Base-by-base conservation (phyloP, 37 sponge, comb jelly and placozoan genomes). In the Axinella damicornis region DNA sequence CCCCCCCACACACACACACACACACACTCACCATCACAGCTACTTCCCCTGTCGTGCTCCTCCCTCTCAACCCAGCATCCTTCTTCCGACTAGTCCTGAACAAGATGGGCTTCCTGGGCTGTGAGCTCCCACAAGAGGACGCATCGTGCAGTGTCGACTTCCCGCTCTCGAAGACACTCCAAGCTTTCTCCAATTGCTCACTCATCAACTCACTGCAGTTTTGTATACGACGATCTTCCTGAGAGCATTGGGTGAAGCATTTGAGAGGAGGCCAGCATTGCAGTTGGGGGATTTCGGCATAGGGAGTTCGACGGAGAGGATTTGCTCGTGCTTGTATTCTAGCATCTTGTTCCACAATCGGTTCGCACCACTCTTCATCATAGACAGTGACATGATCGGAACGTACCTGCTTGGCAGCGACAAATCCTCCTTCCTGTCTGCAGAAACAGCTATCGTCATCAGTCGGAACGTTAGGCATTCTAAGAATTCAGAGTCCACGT, bases 281-380 rank as follows among this genome's bases (percentile, higher is more conserved):
- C 46, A 46, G 46, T 46, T 4, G 46, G 4, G 4, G 9, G 46
- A 4, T 46, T 46, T 46, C 21, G 73, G 71, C 28, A 60, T 15
- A 15, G 87, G 92, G 2, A 84, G 58, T 5, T 71, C 65, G 0
- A 78, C 55, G 6, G 36, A 61, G 30, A 84, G 40, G 20, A 86
- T 54, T 6, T 21, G 5, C 78, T 91, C 41, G 35, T 65, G 68
- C 62, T 93, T 93, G 65, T 74, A 67, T 52, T 93, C 93, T 63
- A 93, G 62, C 90, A 93, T 85, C 40, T 85, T 88, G 18, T 38
- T 76, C 90, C 89, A 93, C 57, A 93, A 62, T 57, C 90, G 76
- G 58, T 93, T 93, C 33, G 93, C 93, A 34, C 87, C 93, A 70
- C 88, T 93, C 57, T 76, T 81, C 91, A 91, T 76, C 71, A 82